These are phyloP conservation scores for Drosophila lutescens DNA, from an alignment of 2,888 invertebrate species.

Conservation along the genomic window DNA sequence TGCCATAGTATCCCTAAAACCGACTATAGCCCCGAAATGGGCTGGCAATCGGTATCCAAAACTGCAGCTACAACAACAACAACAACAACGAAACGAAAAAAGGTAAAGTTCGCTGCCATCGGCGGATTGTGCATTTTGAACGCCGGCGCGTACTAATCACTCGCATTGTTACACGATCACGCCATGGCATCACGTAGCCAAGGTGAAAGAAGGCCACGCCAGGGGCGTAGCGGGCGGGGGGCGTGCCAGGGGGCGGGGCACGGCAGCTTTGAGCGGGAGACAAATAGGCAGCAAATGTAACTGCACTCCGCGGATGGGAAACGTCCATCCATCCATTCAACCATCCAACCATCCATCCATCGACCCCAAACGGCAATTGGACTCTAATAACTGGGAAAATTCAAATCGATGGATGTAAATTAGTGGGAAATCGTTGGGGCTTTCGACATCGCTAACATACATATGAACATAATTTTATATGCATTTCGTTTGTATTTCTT, in stretches of 20 bases:
- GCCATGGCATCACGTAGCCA: constrained; percentile 45
- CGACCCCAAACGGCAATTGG: constrained; percentile 11
- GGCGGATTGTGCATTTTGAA: constrained; percentile 63
- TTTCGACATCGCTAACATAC: too few relatives aligned
- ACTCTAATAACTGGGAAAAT: constrained; percentile 15
- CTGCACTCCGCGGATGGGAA: constrained; percentile 30
- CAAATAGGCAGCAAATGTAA: constrained; percentile 42
- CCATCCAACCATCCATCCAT: constrained; percentile 15
- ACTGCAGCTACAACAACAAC: not conserved
- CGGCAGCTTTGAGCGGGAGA: constrained; percentile 13
- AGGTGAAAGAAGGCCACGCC: constrained; percentile 34
- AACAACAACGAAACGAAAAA: constrained; percentile 2
- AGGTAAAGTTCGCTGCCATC: constrained; percentile 37
- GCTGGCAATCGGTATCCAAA: too few relatives aligned
- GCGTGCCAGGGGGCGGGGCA: not conserved
- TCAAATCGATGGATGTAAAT: constrained; percentile 31
- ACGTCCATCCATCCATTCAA: constrained; percentile 11
- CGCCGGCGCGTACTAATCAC: constrained; percentile 81
- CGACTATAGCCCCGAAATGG: too few relatives aligned
- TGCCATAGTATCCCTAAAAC: too few relatives aligned
- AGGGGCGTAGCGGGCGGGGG: not conserved
- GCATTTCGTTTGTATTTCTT: too few relatives aligned
- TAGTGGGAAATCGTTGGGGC: constrained; percentile 1
- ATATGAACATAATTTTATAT: too few relatives aligned
- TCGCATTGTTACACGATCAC: constrained; percentile 79